Percentiles rank a stretch among this genome's conserved stretches.
phyloP scores from a whole-genome alignment of 2,113 vertebrate genomes.

The Scomber japonicus region DNA sequence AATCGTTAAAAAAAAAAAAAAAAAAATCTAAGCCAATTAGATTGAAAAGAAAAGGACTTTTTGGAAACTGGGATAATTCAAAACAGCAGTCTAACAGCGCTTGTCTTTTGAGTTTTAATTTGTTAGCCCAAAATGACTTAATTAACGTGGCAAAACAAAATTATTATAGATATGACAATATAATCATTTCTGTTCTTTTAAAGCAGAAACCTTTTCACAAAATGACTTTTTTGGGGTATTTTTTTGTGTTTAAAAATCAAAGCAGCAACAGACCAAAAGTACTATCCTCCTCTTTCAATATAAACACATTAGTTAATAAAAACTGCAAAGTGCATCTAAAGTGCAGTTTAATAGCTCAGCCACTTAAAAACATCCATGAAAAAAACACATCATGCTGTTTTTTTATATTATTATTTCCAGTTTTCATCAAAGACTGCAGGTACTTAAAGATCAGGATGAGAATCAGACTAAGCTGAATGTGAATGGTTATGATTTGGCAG shows the following conservation, averaged over 20 bases:
- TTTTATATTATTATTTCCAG: neutral
- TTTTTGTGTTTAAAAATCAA: constrained; percentile 14
- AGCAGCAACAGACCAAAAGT: neutral
- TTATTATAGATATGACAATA: neutral
- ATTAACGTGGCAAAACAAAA: neutral
- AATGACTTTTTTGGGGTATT: neutral
- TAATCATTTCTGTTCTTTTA: neutral
- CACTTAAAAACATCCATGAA: neutral
- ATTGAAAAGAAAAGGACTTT: neutral
- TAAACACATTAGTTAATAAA: neutral
- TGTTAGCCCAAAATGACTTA: neutral
- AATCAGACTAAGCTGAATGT: constrained; percentile 12
- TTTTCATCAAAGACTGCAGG: neutral
- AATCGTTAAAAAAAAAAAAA: neutral
- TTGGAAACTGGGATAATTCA: neutral
- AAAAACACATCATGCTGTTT: neutral
- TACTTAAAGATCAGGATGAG: neutral
- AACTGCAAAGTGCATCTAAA: constrained; percentile 11
- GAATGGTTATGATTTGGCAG: neutral
- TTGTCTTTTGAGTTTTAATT: constrained; percentile 7
- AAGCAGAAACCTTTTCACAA: constrained; percentile 3
- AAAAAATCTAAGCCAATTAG: neutral
- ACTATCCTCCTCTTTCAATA: neutral
- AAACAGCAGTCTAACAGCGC: neutral
- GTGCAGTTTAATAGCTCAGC: neutral